Conservation (phyloP, 2,113 vertebrate species). For the Mormyrus iriodes region DNA sequence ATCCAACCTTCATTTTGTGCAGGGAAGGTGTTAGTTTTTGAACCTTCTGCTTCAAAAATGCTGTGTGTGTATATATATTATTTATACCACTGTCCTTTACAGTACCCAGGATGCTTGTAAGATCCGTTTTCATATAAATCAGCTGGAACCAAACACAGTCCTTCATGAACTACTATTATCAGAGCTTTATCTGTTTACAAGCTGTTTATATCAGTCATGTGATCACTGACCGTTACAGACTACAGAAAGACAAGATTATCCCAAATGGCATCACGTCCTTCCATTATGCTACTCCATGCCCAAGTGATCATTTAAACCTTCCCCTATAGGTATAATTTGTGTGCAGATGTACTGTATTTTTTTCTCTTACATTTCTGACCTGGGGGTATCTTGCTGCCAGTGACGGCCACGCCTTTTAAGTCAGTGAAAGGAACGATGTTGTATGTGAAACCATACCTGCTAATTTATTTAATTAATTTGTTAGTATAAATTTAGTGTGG, state of each 20-base stretch:
- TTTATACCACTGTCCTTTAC: background rate
- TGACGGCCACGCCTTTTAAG: slow-evolving; percentile 22
- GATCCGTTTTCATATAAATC: background rate
- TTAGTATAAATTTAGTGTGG: slow-evolving; percentile 38
- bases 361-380: slow-evolving; percentile 25
- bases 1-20: background rate
- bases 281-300: background rate
- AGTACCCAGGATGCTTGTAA: background rate
- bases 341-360: slow-evolving; percentile 38
- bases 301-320: slow-evolving; percentile 20
- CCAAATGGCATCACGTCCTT: background rate
- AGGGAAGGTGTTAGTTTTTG: background rate
- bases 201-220: background rate
- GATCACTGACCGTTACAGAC: background rate
- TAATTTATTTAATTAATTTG: slow-evolving; percentile 45
- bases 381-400: slow-evolving; percentile 31
- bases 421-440: slow-evolving; percentile 27
- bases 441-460: slow-evolving; percentile 36
- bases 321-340: slow-evolving; percentile 26
- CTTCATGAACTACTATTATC: background rate
- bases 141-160: background rate
- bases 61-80: slow-evolving; percentile 1
- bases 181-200: background rate
- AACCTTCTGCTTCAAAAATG: background rate
- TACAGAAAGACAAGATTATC: background rate